Evolutionary conservation across 2,113 vertebrate species (phyloP).

Genomic region (Archilochus colubris): DNA sequence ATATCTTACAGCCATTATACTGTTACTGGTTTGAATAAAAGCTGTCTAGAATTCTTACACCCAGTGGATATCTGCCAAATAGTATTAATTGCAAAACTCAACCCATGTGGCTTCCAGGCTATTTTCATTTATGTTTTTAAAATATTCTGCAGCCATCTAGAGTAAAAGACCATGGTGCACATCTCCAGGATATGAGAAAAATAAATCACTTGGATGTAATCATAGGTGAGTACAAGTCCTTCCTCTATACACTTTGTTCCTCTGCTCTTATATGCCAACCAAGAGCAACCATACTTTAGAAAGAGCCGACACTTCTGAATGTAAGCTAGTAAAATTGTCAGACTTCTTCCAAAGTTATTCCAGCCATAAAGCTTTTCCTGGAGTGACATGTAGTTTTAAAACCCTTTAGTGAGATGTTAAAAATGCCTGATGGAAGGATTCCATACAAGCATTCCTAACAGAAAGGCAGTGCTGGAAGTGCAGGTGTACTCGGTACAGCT

Average conservation of each 20-base stretch:
- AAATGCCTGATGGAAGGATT: neutral
- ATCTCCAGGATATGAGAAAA: neutral
- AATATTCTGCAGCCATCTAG: neutral
- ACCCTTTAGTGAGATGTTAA: conserved; percentile 7
- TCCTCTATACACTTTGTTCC: neutral
- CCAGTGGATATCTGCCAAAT: conserved; percentile 5
- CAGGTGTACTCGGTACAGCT: neutral
- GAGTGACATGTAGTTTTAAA: neutral
- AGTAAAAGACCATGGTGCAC: neutral
- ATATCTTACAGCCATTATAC: neutral
- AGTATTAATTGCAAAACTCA: neutral
- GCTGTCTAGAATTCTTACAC: conserved; percentile 25
- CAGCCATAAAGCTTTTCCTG: conserved; percentile 2
- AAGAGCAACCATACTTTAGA: conserved; percentile 19
- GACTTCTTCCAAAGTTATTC: conserved; percentile 25
- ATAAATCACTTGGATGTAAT: neutral
- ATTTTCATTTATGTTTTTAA: conserved; percentile 26
- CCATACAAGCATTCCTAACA: neutral
- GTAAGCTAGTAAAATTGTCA: neutral
- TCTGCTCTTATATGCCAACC: neutral
- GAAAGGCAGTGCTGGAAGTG: neutral
- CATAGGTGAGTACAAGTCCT: neutral
- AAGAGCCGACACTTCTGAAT: neutral
- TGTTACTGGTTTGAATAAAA: conserved; percentile 47
- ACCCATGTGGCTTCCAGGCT: neutral